phyloP scores from a whole-genome alignment of 2,797 vertebrate genomes.

The Buphagus erythrorhynchus region DNA sequence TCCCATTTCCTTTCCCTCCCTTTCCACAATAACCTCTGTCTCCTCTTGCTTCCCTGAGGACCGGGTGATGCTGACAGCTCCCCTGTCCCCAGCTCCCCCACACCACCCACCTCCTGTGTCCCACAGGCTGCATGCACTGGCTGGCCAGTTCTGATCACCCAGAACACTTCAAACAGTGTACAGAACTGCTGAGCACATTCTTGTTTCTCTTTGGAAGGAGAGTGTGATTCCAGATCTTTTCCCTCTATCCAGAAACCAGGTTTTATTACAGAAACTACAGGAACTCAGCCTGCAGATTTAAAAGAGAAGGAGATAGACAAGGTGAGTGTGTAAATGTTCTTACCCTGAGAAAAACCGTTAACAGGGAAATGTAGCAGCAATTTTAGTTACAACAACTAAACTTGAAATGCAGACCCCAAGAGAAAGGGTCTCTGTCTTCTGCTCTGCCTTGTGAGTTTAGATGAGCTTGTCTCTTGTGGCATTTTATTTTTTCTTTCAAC shows the following conservation, averaged over 20 bases:
- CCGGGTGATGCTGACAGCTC: background rate
- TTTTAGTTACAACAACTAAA: background rate
- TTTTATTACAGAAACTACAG: background rate
- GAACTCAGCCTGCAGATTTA: background rate
- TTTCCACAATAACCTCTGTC: background rate
- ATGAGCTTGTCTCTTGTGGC: background rate
- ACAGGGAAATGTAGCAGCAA: background rate
- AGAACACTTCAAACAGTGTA: background rate
- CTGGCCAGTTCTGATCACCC: background rate
- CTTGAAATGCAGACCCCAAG: background rate
- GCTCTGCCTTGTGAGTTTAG: background rate
- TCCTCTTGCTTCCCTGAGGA: background rate
- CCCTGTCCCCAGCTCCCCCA: rapidly evolving
- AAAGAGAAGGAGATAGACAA: background rate
- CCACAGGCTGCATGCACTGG: background rate
- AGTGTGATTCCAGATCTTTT: background rate
- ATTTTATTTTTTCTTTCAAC: background rate
- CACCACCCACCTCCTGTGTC: background rate
- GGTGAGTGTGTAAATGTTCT: background rate
- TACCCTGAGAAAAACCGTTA: background rate
- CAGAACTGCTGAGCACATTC: background rate
- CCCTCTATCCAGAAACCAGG: background rate
- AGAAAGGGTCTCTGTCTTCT: background rate
- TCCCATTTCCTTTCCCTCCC: background rate
- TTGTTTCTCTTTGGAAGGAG: background rate